These are phyloP conservation scores for Vidua chalybeata DNA, from an alignment of 2,113 vertebrate genomes.

Conservation along the genomic window DNA sequence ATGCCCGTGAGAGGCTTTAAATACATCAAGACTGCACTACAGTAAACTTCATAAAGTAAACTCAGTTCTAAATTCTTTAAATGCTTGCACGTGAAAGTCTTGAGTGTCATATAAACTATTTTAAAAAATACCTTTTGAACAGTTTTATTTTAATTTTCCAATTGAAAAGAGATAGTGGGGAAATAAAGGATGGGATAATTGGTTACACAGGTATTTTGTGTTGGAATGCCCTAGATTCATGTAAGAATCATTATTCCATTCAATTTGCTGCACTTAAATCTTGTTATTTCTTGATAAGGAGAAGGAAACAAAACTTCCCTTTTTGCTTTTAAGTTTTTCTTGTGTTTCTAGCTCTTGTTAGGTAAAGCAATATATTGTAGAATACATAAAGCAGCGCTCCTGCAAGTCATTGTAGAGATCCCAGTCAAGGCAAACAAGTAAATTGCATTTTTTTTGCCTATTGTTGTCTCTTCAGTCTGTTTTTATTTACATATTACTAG, in stretches of 20 bases:
- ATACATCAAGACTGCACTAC: rapidly evolving
- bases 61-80: not conserved
- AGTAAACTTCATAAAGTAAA: not conserved
- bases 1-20: rapidly evolving
- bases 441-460: not conserved
- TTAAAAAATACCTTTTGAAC: not conserved
- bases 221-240: not conserved
- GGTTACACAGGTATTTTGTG: not conserved
- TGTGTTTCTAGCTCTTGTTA: not conserved
- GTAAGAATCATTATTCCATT: not conserved
- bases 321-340: not conserved
- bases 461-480: not conserved
- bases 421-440: not conserved
- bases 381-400: not conserved
- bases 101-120: not conserved
- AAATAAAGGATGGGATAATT: not conserved
- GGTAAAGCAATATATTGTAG: not conserved
- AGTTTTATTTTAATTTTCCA: not conserved
- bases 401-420: not conserved
- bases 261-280: not conserved
- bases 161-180: not conserved
- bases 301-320: not conserved
- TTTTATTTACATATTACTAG: not conserved
- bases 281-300: not conserved
- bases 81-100: not conserved